Evolutionary conservation across 2,797 vertebrate genomes (phyloP).

Genomic region (Diceros bicornis): DNA sequence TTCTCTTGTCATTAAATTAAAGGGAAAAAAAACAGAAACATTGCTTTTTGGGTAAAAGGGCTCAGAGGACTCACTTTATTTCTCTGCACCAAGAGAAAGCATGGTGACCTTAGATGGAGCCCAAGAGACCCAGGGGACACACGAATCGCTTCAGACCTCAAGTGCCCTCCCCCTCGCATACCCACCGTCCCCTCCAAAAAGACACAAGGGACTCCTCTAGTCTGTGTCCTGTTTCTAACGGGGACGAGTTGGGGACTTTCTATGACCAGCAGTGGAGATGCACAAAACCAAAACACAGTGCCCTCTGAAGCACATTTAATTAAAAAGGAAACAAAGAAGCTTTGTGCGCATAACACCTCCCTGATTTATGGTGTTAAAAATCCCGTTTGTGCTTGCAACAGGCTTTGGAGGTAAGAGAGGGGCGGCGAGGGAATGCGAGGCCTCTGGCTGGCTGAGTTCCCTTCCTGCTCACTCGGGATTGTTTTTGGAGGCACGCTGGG

Average conservation of each 20-base stretch:
- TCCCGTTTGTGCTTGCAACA: conserved; percentile 21
- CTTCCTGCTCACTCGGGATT: background rate
- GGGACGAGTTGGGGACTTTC: background rate
- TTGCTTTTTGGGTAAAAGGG: conserved; percentile 26
- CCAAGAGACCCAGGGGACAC: background rate
- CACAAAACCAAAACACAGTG: background rate
- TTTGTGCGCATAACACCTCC: background rate
- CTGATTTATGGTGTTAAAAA: conserved; percentile 42
- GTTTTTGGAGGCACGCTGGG: background rate
- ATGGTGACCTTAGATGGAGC: background rate
- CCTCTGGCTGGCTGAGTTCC: background rate
- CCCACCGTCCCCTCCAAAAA: background rate
- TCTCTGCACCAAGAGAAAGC: conserved; percentile 41
- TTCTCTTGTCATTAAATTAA: background rate
- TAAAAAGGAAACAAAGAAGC: conserved; percentile 52
- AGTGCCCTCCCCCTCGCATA: rapidly evolving
- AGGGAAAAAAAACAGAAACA: background rate
- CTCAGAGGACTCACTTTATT: background rate
- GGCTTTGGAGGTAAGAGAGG: background rate
- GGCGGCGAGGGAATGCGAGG: background rate
- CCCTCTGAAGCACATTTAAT: background rate
- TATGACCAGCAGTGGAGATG: background rate
- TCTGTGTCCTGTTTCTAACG: background rate
- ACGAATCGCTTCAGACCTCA: background rate
- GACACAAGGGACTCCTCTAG: background rate